phyloP scores from a whole-genome alignment of 2,888 invertebrate genomes.

The Pheosia gnoma region DNA sequence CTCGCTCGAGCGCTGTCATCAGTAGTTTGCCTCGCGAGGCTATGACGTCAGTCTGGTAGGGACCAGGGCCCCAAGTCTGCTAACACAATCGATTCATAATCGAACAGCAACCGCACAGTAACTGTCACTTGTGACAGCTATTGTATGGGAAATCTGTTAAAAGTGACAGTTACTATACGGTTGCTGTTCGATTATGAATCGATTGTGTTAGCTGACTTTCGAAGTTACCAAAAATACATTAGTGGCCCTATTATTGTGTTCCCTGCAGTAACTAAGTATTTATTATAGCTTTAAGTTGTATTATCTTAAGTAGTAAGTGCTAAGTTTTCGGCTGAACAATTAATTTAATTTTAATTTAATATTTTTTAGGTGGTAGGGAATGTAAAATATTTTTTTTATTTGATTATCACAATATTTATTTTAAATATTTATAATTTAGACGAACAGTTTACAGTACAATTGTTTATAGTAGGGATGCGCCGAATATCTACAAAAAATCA shows the following conservation, averaged over 20 bases:
- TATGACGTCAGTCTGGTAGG: no score
- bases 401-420: slow-evolving; percentile 5
- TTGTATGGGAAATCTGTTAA: no score
- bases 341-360: not conserved
- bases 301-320: slow-evolving; percentile 1
- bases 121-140: no score
- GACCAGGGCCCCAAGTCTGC: no score
- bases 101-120: no score
- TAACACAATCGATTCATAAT: no score
- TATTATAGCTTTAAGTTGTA: slow-evolving; percentile 66
- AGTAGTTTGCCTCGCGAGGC: no score
- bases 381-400: slow-evolving; percentile 1
- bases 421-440: not conserved
- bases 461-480: not conserved
- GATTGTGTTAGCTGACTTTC: no score
- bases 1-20: no score
- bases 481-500: not conserved
- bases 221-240: slow-evolving; percentile 54
- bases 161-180: no score
- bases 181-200: no score
- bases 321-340: not conserved
- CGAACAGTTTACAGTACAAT: not conserved
- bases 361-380: not conserved
- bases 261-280: slow-evolving; percentile 67
- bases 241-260: slow-evolving; percentile 54